phyloP scores from a whole-genome alignment of 2,113 vertebrate species.

The Haliaeetus leucogaster region DNA sequence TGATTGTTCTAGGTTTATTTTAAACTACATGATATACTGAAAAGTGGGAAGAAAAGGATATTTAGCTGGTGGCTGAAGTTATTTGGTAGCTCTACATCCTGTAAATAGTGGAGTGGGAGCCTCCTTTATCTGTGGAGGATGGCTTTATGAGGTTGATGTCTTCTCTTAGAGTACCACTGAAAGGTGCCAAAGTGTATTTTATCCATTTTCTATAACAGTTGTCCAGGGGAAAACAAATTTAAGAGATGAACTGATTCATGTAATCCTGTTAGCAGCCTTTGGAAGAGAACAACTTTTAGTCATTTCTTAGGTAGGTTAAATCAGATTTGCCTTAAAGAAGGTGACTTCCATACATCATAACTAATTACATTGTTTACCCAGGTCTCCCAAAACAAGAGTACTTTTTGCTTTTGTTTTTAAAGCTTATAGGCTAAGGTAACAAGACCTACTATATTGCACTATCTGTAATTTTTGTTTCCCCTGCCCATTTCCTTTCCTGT shows the following conservation, averaged over 20 bases:
- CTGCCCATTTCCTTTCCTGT: neutral
- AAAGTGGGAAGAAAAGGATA: neutral
- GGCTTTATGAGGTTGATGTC: neutral
- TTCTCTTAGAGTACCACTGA: neutral
- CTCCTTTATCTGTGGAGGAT: neutral
- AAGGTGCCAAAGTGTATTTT: neutral
- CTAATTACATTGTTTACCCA: neutral
- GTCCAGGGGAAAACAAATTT: neutral
- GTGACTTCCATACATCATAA: neutral
- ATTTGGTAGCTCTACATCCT: neutral
- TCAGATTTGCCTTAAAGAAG: neutral
- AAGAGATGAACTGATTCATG: neutral
- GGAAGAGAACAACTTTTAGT: neutral
- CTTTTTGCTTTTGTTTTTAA: neutral
- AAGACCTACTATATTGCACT: neutral
- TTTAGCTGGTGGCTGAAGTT: neutral
- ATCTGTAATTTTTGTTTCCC: neutral
- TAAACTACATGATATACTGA: rapidly evolving
- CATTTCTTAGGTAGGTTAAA: neutral
- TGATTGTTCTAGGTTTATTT: neutral
- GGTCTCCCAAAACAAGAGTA: neutral
- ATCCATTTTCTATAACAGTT: neutral
- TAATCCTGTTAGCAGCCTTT: neutral
- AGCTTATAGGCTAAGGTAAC: neutral
- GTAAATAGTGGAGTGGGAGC: neutral